Evolutionary conservation across 2,113 vertebrate genomes (phyloP).

Genomic region (Pardalotus punctatus): DNA sequence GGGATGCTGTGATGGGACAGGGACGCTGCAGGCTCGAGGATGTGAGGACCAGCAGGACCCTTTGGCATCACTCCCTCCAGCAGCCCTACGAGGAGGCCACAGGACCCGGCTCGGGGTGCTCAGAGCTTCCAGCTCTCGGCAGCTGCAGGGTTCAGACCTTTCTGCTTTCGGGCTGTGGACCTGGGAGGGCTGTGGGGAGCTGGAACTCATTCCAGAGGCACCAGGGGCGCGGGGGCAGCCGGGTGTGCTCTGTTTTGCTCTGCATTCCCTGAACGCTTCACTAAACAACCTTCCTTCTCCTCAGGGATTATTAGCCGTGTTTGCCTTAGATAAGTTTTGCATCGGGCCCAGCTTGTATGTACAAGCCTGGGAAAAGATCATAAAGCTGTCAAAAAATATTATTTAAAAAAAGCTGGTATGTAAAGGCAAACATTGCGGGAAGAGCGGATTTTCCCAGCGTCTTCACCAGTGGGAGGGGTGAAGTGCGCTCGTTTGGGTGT

Average conservation of each 20-base stretch:
- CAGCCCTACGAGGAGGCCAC: fast-evolving
- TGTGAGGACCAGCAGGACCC: not conserved
- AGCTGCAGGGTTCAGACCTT: not conserved
- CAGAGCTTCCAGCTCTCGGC: not conserved
- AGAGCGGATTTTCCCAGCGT: not conserved
- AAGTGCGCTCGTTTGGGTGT: not conserved
- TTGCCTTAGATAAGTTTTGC: not conserved
- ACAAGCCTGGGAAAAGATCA: slow-evolving; percentile 15
- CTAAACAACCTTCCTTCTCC: not conserved
- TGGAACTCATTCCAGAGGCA: not conserved
- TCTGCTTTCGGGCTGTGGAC: not conserved
- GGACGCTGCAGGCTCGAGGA: not conserved
- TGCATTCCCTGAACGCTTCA: not conserved
- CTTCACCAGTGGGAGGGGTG: fast-evolving
- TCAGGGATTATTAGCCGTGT: fast-evolving
- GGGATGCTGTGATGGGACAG: not conserved
- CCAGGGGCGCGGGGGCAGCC: not conserved
- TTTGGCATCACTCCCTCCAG: fast-evolving
- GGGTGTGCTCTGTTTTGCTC: not conserved
- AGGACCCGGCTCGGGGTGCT: fast-evolving
- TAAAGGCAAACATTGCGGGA: not conserved
- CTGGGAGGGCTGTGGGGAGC: not conserved
- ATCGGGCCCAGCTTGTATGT: not conserved
- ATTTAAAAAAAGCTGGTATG: not conserved
- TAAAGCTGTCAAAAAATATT: not conserved